phyloP scores from a whole-genome alignment of 2,113 vertebrate species.

The Ranitomeya variabilis region DNA sequence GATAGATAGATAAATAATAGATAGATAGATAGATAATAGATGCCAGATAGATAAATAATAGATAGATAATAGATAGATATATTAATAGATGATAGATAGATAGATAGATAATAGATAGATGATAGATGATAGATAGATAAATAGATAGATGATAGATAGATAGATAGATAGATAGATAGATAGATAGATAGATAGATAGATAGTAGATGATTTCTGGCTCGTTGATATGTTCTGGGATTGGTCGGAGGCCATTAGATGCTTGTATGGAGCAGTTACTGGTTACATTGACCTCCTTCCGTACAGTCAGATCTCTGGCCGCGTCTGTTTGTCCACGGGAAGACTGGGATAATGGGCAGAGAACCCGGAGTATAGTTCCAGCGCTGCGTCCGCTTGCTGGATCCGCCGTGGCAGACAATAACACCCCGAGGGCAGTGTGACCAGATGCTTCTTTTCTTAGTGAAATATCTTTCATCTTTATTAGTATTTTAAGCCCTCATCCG shows the following conservation, averaged over 20 bases:
- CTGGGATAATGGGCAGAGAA: slow-evolving; percentile 9
- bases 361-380: neutral
- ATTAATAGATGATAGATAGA: too few relatives aligned
- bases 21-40: too few relatives aligned
- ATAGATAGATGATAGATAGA: too few relatives aligned
- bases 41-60: too few relatives aligned
- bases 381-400: neutral
- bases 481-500: slow-evolving; percentile 51
- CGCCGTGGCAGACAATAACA: slow-evolving; percentile 48
- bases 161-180: neutral
- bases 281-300: neutral
- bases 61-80: too few relatives aligned
- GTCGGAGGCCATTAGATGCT: neutral
- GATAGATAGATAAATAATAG: too few relatives aligned
- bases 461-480: slow-evolving; percentile 59
- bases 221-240: neutral
- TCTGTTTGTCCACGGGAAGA: slow-evolving; percentile 16
- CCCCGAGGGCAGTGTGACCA: slow-evolving; percentile 46
- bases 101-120: too few relatives aligned
- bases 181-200: neutral
- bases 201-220: too few relatives aligned
- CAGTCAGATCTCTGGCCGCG: neutral
- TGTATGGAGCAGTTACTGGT: neutral
- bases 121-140: too few relatives aligned
- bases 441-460: slow-evolving; percentile 56